phyloP scores from a whole-genome alignment of 2,797 vertebrate genomes.

The Florisuga fusca region DNA sequence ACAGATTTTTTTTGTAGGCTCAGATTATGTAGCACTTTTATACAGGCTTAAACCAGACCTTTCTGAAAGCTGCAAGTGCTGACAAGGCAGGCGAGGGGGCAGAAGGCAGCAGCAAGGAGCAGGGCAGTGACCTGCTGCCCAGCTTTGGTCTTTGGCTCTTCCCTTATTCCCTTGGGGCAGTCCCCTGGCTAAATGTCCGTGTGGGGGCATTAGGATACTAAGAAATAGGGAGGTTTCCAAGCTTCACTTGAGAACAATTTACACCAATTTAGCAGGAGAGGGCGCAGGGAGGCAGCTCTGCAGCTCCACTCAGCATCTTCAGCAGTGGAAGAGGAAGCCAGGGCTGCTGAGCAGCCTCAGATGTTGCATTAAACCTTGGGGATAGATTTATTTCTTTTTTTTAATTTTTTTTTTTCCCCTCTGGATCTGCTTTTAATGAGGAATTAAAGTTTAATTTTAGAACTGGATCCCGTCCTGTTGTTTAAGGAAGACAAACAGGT shows the following conservation, averaged over 20 bases:
- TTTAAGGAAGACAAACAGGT: constrained; percentile 21
- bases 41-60: background rate
- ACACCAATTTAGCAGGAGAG: background rate
- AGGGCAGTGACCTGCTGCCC: background rate
- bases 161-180: background rate
- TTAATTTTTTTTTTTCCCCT: background rate
- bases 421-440: background rate
- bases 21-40: background rate
- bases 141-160: background rate
- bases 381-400: background rate
- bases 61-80: background rate
- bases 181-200: background rate
- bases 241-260: background rate
- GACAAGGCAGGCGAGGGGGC: background rate
- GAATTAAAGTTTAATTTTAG: background rate
- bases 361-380: background rate
- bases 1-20: background rate
- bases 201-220: background rate
- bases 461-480: background rate
- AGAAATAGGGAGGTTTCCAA: background rate
- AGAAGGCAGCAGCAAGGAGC: background rate
- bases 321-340: background rate
- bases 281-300: background rate
- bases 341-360: background rate
- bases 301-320: background rate